Conservation (phyloP, 2,797 vertebrate species). For the Pygocentrus nattereri region DNA sequence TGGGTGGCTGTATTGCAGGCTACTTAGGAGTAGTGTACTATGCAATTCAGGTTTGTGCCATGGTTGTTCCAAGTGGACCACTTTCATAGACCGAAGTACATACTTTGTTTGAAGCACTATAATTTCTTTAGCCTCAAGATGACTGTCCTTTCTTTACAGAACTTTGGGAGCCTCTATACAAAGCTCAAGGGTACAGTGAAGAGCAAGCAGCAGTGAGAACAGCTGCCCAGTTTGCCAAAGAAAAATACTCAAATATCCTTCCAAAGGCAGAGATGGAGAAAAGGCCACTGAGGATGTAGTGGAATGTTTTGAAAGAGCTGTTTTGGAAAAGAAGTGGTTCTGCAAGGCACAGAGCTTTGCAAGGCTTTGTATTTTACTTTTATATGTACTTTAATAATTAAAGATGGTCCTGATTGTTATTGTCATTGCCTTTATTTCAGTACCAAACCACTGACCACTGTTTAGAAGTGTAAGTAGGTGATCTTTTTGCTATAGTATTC, state of each 20-base stretch:
- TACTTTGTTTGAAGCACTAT: not conserved
- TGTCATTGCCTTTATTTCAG: not conserved
- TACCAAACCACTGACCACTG: not conserved
- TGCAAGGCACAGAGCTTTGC: not conserved
- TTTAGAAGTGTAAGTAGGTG: too few relatives aligned
- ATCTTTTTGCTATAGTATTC: not conserved
- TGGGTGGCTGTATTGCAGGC: slow-evolving; percentile 82
- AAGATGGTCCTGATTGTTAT: not conserved
- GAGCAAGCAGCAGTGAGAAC: slow-evolving; percentile 68
- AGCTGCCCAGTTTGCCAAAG: not conserved
- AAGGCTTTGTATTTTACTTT: not conserved
- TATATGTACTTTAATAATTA: slow-evolving; percentile 26
- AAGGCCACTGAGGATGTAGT: not conserved
- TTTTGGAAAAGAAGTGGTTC: not conserved
- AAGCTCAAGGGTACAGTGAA: slow-evolving; percentile 76
- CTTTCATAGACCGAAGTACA: not conserved
- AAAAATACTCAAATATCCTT: not conserved
- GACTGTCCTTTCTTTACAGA: slow-evolving; percentile 68
- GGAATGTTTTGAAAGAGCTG: not conserved
- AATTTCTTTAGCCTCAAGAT: not conserved
- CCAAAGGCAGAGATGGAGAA: not conserved
- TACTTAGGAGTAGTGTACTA: slow-evolving; percentile 83
- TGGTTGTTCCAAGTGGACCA: not conserved
- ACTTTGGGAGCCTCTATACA: slow-evolving; percentile 73
- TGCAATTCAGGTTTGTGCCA: slow-evolving; percentile 75